Evolutionary conservation across 1,140 invertebrate species (phyloP).

Genomic region (Probaryconus sp.): DNA sequence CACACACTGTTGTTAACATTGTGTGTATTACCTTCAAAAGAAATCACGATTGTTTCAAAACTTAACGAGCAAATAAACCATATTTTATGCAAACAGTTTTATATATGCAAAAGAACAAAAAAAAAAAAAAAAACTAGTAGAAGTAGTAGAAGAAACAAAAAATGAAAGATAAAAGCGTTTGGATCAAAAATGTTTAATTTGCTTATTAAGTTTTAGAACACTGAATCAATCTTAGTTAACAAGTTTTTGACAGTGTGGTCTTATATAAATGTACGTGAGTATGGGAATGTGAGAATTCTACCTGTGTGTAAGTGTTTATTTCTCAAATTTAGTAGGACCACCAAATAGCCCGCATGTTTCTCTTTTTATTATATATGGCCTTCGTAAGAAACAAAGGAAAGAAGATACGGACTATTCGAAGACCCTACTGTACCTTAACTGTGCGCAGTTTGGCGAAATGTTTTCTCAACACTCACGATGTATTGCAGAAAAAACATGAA

Average conservation of each 20-base stretch:
- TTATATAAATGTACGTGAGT: conserved; percentile 21
- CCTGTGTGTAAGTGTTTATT: conserved; percentile 33
- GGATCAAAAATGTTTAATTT: too few species aligned
- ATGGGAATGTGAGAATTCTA: conserved; percentile 29
- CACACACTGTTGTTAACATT: too few species aligned
- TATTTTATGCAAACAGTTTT: too few species aligned
- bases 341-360: conserved; percentile 2
- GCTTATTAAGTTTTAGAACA: too few species aligned
- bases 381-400: conserved; percentile 41
- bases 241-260: neutral
- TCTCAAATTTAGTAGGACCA: conserved; percentile 38
- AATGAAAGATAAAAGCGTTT: too few species aligned
- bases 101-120: too few species aligned
- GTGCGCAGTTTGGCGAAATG: conserved; percentile 23
- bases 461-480: conserved; percentile 27
- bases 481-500: conserved; percentile 9
- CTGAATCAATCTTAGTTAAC: conserved; percentile 26
- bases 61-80: too few species aligned
- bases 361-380: conserved; percentile 22
- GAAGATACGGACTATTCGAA: conserved; percentile 22
- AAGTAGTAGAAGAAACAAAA: too few species aligned
- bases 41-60: too few species aligned
- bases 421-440: conserved; percentile 10
- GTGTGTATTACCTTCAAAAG: too few species aligned
- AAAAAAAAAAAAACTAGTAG: too few species aligned